Evolutionary conservation across 2,888 invertebrate species (phyloP).

Genomic region (Seira ritae): DNA sequence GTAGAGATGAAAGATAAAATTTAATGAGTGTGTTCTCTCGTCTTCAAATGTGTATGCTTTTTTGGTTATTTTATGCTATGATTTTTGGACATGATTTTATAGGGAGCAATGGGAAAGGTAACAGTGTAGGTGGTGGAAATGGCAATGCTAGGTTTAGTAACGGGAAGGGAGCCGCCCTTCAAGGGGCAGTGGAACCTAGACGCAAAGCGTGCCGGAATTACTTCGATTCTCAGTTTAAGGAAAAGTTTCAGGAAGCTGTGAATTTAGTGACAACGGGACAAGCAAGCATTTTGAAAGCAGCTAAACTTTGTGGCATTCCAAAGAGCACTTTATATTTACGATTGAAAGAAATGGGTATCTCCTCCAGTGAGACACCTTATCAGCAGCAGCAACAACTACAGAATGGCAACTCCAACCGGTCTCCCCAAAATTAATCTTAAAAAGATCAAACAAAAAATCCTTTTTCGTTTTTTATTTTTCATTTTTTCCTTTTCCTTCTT

Average conservation of each 20-base stretch:
- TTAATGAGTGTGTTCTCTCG: neutral
- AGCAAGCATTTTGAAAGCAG: slow-evolving; percentile 69
- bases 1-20: slow-evolving; percentile 22
- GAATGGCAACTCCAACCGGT: slow-evolving; percentile 64
- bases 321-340: slow-evolving; percentile 71
- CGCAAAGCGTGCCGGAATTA: slow-evolving; percentile 67
- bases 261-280: slow-evolving; percentile 67
- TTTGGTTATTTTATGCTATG: neutral
- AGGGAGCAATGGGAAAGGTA: slow-evolving; percentile 52
- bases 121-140: slow-evolving; percentile 52
- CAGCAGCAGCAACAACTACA: slow-evolving; percentile 65
- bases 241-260: slow-evolving; percentile 69
- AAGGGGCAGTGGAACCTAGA: slow-evolving; percentile 50
- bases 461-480: slow-evolving; percentile 49
- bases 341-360: slow-evolving; percentile 71
- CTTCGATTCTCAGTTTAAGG: slow-evolving; percentile 65
- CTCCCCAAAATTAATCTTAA: slow-evolving; percentile 52
- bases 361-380: slow-evolving; percentile 66
- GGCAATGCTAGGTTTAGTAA: slow-evolving; percentile 59
- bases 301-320: slow-evolving; percentile 70
- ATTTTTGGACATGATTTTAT: slow-evolving; percentile 40
- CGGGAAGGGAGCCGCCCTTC: slow-evolving; percentile 28
- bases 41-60: no score
- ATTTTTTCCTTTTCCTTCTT: slow-evolving; percentile 33
- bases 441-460: slow-evolving; percentile 36